A percentile compares a stretch with the other conserved stretches of the same genome.
phyloP scores from a whole-genome alignment of 1,140 invertebrate species.

The Drosophila ercepeae region DNA sequence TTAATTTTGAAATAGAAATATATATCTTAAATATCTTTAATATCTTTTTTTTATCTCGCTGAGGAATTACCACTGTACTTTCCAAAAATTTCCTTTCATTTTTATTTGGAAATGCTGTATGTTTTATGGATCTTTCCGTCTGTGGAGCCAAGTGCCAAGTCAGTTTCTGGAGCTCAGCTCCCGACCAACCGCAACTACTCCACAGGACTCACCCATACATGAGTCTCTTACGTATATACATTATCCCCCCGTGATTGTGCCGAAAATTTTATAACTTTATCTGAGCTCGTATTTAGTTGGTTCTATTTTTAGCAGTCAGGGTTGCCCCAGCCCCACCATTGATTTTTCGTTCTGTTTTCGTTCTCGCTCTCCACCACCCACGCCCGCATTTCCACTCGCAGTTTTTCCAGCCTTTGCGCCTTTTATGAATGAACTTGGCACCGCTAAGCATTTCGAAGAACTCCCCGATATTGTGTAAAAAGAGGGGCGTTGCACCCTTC shows the following conservation, averaged over 20 bases:
- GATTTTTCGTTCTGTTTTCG: slow-evolving; percentile 23
- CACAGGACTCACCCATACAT: background rate
- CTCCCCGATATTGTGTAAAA: slow-evolving; percentile 6
- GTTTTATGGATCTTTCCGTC: slow-evolving; percentile 30
- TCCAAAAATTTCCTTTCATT: slow-evolving; percentile 42
- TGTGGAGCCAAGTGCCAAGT: slow-evolving; percentile 44
- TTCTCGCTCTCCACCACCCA: background rate
- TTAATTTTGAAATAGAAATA: no score
- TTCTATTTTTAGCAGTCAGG: slow-evolving; percentile 39
- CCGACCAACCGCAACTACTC: slow-evolving; percentile 18
- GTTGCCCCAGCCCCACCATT: slow-evolving; percentile 22
- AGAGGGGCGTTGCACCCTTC: slow-evolving; percentile 47
- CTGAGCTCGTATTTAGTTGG: slow-evolving; percentile 2
- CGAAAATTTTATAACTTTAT: slow-evolving; percentile 44
- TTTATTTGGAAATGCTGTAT: slow-evolving; percentile 26
- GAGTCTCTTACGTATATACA: background rate
- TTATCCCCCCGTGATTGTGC: slow-evolving; percentile 10
- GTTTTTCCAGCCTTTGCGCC: slow-evolving; percentile 38
- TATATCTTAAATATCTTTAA: no score
- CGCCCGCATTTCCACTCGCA: background rate
- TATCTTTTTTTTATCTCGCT: no score
- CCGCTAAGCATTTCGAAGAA: slow-evolving; percentile 49
- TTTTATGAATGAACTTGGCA: slow-evolving; percentile 78
- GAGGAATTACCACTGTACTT: background rate
- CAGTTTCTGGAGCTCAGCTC: slow-evolving; percentile 42